A percentile compares a stretch with the other conserved stretches of the same genome.
Conservation (phyloP, 2,888 invertebrate genomes). For the Volucella inanis region DNA sequence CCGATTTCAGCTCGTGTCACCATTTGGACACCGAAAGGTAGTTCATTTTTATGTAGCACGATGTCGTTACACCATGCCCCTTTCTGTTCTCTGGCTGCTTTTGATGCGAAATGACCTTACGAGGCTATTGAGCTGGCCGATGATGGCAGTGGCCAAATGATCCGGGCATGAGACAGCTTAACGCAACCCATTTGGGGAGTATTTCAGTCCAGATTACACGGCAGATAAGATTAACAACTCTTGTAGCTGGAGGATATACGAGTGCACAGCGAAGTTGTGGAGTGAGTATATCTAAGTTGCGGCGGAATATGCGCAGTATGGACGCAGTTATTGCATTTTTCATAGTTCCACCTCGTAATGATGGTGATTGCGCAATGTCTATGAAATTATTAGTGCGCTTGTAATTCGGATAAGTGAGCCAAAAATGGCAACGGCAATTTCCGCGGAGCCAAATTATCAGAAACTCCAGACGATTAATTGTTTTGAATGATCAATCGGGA, state of each 20-base stretch:
- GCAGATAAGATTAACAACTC: conserved; percentile 61
- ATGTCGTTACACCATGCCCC: conserved; percentile 9
- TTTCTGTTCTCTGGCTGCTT: background rate
- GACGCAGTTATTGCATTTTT: conserved; percentile 19
- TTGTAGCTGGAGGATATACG: conserved; percentile 55
- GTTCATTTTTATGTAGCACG: conserved; percentile 34
- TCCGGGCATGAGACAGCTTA: conserved; percentile 47
- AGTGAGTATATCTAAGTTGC: background rate
- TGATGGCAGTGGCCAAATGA: background rate
- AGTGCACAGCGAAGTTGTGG: background rate
- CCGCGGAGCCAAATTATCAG: background rate
- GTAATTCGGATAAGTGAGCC: conserved; percentile 10
- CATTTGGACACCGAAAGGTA: conserved; percentile 9
- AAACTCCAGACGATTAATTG: too few species aligned
- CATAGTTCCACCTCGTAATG: conserved; percentile 39
- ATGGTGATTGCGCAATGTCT: conserved; percentile 38
- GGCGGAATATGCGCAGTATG: background rate
- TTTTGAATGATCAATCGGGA: too few species aligned
- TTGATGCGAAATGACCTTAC: conserved; percentile 40
- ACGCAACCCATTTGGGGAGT: conserved; percentile 50
- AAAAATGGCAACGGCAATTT: background rate
- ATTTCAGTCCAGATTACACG: conserved; percentile 52
- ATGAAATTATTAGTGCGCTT: conserved; percentile 8
- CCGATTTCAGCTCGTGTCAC: conserved; percentile 21
- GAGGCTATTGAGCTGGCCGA: conserved; percentile 24